Evolutionary conservation across 1,140 invertebrate genomes (phyloP).

Genomic region (Atopsyche davidsoni): DNA sequence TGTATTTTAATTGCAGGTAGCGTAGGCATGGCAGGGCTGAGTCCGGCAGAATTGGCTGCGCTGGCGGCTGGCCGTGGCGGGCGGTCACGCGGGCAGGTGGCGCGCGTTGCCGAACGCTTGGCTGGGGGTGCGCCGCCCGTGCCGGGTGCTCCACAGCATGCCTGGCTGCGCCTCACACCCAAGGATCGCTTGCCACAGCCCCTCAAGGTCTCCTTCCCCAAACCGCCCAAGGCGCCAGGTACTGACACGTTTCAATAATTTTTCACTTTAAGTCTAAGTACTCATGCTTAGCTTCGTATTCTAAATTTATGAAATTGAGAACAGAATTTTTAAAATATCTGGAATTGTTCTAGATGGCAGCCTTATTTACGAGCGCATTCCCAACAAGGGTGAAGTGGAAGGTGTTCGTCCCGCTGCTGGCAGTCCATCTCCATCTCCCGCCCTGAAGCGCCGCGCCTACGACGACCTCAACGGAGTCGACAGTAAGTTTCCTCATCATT

Average conservation of each 20-base stretch:
- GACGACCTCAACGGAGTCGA: constrained; percentile 87
- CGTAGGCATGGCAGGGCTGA: constrained; percentile 56
- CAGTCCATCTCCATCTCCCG: constrained; percentile 48
- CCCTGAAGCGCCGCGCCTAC: constrained; percentile 70
- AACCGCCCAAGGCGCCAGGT: constrained; percentile 78
- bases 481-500: constrained; percentile 54
- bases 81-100: constrained; percentile 60
- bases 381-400: constrained; percentile 69
- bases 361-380: constrained; percentile 74
- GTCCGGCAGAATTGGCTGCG: constrained; percentile 53
- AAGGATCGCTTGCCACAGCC: constrained; percentile 73
- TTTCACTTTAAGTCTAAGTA: constrained; percentile 1
- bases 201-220: constrained; percentile 74
- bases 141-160: constrained; percentile 58
- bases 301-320: neutral
- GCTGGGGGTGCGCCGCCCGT: constrained; percentile 52
- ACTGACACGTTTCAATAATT: too few relatives aligned
- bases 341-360: constrained; percentile 68
- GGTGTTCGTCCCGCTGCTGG: constrained; percentile 49
- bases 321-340: neutral
- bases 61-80: constrained; percentile 50
- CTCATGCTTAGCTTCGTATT: neutral
- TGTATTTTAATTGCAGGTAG: constrained; percentile 45
- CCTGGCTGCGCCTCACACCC: constrained; percentile 77
- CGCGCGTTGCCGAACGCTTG: constrained; percentile 69